A percentile compares a stretch with the other conserved stretches of the same genome.
These are phyloP conservation scores for Halocynthia aurantium DNA, from an alignment of 23 tunicate species.

Conservation along the genomic window DNA sequence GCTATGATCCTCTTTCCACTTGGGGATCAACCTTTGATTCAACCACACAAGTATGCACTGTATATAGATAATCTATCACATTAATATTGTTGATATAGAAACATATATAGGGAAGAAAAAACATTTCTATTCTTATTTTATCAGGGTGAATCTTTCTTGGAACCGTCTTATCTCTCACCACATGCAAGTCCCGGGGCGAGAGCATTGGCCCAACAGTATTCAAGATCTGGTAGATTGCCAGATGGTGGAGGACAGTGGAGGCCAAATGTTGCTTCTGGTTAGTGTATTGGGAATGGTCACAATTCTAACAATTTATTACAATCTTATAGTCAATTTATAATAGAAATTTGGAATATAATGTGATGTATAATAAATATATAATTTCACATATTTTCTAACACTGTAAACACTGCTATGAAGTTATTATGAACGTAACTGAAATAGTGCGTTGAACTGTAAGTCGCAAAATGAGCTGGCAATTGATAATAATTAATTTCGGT, in stretches of 20 bases:
- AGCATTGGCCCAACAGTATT: conserved; percentile 40
- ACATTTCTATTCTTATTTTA: not conserved
- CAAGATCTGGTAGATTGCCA: conserved; percentile 27
- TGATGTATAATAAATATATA: too few relatives aligned
- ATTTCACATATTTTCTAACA: too few relatives aligned
- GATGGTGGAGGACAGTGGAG: conserved; percentile 32
- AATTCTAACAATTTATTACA: too few relatives aligned
- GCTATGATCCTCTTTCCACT: conserved; percentile 30
- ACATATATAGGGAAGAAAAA: not conserved
- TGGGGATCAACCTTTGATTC: conserved; percentile 72
- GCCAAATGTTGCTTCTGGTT: conserved; percentile 23
- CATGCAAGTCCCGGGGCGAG: conserved; percentile 79
- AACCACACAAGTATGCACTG: conserved; percentile 29
- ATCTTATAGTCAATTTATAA: too few relatives aligned
- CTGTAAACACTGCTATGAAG: too few relatives aligned
- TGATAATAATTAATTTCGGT: not conserved
- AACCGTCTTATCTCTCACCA: conserved; percentile 80
- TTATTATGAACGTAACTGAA: too few relatives aligned
- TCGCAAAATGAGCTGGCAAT: conserved; percentile 25
- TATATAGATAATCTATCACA: not conserved
- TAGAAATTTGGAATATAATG: too few relatives aligned
- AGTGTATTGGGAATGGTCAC: too few relatives aligned
- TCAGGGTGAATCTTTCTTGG: conserved; percentile 17
- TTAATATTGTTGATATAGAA: not conserved
- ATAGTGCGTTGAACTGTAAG: too few relatives aligned